A percentile compares a stretch with the other conserved stretches of the same genome.
Evolutionary conservation across 1,140 invertebrate genomes (phyloP).

Genomic region (Elysia chlorotica): DNA sequence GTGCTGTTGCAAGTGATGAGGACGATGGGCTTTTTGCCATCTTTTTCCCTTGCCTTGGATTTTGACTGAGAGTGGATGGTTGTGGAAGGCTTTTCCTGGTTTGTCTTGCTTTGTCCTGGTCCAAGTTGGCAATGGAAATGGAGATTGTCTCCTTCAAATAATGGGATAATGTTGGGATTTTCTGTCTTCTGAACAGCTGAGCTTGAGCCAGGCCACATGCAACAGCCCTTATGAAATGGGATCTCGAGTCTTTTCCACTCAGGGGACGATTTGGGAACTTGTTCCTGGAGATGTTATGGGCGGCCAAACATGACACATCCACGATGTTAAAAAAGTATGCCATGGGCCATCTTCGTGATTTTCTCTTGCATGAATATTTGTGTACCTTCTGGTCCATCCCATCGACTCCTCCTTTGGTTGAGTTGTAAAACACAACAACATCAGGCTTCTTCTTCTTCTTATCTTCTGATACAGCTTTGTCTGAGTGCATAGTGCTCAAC

Average conservation of each 20-base stretch:
- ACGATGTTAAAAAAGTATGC: not conserved
- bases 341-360: not conserved
- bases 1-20: not conserved
- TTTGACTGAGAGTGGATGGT: too few relatives aligned
- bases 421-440: slow-evolving; percentile 60
- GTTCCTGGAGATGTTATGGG: not conserved
- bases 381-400: slow-evolving; percentile 35
- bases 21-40: too few relatives aligned
- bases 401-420: slow-evolving; percentile 63
- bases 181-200: not conserved
- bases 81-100: too few relatives aligned
- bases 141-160: not conserved
- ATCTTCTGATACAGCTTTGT: slow-evolving; percentile 25
- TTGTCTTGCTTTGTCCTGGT: too few relatives aligned
- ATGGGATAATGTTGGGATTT: not conserved
- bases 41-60: too few relatives aligned
- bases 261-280: not conserved
- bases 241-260: not conserved
- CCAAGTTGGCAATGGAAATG: too few relatives aligned
- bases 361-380: not conserved
- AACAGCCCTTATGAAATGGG: not conserved
- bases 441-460: slow-evolving; percentile 49
- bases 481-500: slow-evolving; percentile 51
- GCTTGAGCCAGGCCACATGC: not conserved
- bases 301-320: not conserved